phyloP scores from a whole-genome alignment of 2,113 vertebrate species.

The Heliornis fulica region DNA sequence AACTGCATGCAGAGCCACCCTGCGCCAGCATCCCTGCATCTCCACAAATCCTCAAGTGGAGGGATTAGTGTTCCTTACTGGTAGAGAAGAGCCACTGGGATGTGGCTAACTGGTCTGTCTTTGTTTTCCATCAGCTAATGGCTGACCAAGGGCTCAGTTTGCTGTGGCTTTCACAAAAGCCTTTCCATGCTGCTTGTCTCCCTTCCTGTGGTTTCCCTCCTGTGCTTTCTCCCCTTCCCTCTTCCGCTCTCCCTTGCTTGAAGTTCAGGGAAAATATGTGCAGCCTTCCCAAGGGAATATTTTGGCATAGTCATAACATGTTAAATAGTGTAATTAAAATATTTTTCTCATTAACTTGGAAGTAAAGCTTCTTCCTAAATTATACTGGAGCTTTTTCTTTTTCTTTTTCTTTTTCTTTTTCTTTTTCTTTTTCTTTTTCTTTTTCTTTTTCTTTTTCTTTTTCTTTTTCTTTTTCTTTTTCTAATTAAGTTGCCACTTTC shows the following conservation, averaged over 20 bases:
- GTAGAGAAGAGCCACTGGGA: not conserved
- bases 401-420: too few relatives aligned
- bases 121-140: not conserved
- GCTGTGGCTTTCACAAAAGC: not conserved
- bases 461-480: not conserved
- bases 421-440: too few relatives aligned
- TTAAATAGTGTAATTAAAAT: conserved; percentile 71
- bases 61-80: too few relatives aligned
- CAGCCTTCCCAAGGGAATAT: not conserved
- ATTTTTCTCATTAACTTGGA: conserved; percentile 69
- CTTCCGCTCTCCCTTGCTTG: not conserved
- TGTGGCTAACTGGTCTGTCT: rapidly evolving
- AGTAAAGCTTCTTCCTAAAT: conserved; percentile 55
- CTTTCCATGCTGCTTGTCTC: not conserved
- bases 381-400: not conserved
- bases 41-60: not conserved
- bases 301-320: conserved; percentile 50
- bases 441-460: not conserved
- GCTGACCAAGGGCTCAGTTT: not conserved
- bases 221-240: not conserved
- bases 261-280: not conserved
- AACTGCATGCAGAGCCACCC: rapidly evolving
- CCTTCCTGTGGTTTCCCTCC: not conserved
- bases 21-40: not conserved
- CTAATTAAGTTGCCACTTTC: conserved; percentile 69